Conservation (phyloP, 1,140 invertebrate species). For the Scaptodrosophila lebanonensis region DNA sequence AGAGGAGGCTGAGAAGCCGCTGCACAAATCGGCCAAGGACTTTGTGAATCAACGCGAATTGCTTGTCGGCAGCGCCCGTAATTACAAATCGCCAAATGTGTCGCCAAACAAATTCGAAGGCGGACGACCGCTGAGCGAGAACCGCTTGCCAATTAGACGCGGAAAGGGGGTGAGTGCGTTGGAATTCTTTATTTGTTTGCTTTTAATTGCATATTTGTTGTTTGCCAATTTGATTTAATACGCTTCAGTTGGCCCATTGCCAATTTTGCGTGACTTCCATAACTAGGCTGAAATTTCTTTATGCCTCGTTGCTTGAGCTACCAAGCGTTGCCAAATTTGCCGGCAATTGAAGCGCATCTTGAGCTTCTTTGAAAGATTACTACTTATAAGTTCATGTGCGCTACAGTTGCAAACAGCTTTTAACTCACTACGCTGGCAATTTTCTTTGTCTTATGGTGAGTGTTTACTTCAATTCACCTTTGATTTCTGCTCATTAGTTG, state of each 20-base stretch:
- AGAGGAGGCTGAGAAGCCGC: not conserved
- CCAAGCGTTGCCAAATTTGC: constrained; percentile 1
- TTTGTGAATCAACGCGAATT: constrained; percentile 60
- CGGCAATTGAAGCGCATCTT: not conserved
- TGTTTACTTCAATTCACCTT: no score
- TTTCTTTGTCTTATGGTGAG: no score
- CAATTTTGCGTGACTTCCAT: constrained; percentile 47
- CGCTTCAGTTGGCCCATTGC: constrained; percentile 49
- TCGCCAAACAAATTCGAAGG: constrained; percentile 49
- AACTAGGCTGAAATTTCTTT: constrained; percentile 53
- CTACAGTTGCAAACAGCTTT: constrained; percentile 39
- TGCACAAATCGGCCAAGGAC: constrained; percentile 57
- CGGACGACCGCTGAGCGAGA: constrained; percentile 61
- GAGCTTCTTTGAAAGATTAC: no score
- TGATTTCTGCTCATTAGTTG: no score
- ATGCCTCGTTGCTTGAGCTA: constrained; percentile 54
- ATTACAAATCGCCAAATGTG: constrained; percentile 63
- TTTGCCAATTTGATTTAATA: constrained; percentile 38
- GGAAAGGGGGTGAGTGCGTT: constrained; percentile 40
- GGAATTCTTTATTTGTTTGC: no score
- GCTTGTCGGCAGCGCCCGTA: constrained; percentile 58
- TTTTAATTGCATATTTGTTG: not conserved
- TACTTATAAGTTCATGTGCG: no score
- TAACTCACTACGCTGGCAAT: not conserved
- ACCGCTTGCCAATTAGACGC: constrained; percentile 56